Percentiles rank a stretch among this genome's conserved stretches.
Evolutionary conservation across 2,888 invertebrate species (phyloP).

Genomic region (Pristionchus japonicus): DNA sequence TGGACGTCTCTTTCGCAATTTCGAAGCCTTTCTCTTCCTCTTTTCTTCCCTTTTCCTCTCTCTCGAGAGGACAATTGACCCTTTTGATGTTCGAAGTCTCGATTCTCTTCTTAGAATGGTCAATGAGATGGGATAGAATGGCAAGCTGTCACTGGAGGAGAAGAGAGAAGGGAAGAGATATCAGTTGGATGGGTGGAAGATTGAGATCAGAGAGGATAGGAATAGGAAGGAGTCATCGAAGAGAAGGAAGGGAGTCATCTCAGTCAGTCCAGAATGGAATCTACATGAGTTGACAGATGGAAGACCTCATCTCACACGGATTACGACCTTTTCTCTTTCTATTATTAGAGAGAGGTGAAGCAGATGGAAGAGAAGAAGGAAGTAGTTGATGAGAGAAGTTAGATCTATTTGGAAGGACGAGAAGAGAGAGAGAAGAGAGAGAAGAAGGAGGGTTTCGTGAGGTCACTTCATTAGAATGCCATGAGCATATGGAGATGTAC

Average conservation of each 20-base stretch:
- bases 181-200: not conserved
- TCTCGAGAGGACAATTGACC: slow-evolving; percentile 1
- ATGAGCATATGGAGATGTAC: slow-evolving; percentile 9
- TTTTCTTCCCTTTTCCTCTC: not conserved
- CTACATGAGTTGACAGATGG: not conserved
- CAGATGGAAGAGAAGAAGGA: slow-evolving; percentile 3
- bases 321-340: not conserved
- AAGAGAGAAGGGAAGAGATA: too few relatives aligned
- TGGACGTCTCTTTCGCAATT: slow-evolving; percentile 7
- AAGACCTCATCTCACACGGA: not conserved
- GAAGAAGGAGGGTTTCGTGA: not conserved
- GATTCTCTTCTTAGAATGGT: not conserved
- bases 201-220: not conserved
- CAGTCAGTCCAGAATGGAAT: not conserved
- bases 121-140: not conserved
- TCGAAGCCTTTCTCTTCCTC: not conserved
- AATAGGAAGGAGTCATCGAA: not conserved
- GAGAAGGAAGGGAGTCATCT: not conserved
- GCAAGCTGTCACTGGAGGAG: not conserved
- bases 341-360: not conserved
- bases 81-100: not conserved
- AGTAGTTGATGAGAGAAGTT: not conserved
- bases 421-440: too few relatives aligned
- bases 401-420: not conserved
- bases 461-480: not conserved